A percentile compares a stretch with the other conserved stretches of the same genome.
Conservation (phyloP, 2,797 vertebrate genomes). For the Bothrops alternatus region DNA sequence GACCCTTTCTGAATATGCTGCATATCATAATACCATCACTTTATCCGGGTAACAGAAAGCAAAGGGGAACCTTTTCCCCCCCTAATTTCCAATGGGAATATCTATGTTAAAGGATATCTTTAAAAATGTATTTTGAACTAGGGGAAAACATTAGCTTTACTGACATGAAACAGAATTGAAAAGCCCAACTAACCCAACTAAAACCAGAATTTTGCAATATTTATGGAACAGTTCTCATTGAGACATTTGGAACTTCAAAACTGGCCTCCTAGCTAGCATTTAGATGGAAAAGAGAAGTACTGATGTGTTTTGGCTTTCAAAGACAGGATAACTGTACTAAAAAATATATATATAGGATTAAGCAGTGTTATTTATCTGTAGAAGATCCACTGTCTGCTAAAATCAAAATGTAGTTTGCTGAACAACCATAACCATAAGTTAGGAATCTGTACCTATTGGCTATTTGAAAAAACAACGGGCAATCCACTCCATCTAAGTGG, state of each 20-base stretch:
- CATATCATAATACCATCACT: not conserved
- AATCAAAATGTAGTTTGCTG: not conserved
- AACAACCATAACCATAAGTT: not conserved
- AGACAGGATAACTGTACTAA: not conserved
- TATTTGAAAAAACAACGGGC: not conserved
- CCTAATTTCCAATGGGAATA: not conserved
- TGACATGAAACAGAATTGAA: not conserved
- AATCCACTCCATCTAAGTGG: not conserved
- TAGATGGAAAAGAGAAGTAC: not conserved
- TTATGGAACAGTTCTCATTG: not conserved
- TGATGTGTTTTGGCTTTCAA: not conserved
- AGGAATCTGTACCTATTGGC: not conserved
- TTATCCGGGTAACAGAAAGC: not conserved
- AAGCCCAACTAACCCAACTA: not conserved
- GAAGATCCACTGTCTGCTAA: not conserved
- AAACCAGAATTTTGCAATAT: not conserved
- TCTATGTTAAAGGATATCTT: slow-evolving; percentile 13
- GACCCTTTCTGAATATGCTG: not conserved
- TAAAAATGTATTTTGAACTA: not conserved
- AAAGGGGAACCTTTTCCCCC: not conserved
- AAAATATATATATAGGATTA: not conserved
- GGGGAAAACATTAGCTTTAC: slow-evolving; percentile 21
- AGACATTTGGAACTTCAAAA: not conserved
- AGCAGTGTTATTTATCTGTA: not conserved
- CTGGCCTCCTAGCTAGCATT: not conserved